Percentiles rank a stretch among this genome's conserved stretches.
Evolutionary conservation across 2,113 vertebrate species (phyloP).

Genomic region (Megaleporinus macrocephalus): DNA sequence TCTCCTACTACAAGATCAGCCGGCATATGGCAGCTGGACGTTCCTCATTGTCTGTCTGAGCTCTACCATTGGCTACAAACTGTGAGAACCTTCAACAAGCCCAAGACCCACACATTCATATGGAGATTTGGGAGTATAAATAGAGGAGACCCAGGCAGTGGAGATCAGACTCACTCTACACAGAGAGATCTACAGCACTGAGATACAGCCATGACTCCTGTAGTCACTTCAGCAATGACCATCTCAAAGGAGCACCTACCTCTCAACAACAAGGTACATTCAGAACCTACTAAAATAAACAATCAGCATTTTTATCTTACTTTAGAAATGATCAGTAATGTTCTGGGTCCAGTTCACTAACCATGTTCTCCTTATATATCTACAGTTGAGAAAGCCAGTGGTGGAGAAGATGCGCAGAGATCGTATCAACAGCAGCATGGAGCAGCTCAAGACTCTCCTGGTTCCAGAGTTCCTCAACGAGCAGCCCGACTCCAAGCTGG

Average conservation of each 20-base stretch:
- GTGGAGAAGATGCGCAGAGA: slow-evolving; percentile 55
- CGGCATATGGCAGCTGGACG: slow-evolving; percentile 51
- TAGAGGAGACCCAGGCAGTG: slow-evolving; percentile 66
- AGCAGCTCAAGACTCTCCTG: slow-evolving; percentile 67
- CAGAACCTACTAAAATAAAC: neutral
- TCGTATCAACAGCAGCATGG: slow-evolving; percentile 62
- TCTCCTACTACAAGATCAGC: slow-evolving; percentile 40
- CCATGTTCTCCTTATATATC: slow-evolving; percentile 3
- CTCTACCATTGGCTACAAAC: slow-evolving; percentile 72
- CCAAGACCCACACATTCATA: slow-evolving; percentile 76
- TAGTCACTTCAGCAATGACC: slow-evolving; percentile 62
- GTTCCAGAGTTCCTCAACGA: slow-evolving; percentile 67
- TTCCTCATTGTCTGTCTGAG: slow-evolving; percentile 47
- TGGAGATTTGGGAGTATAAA: slow-evolving; percentile 76
- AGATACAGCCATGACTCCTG: slow-evolving; percentile 70
- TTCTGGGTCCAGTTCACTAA: slow-evolving; percentile 31
- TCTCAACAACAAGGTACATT: slow-evolving; percentile 71
- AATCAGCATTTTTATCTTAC: neutral
- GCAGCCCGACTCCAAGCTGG: slow-evolving; percentile 73
- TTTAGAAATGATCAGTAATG: neutral
- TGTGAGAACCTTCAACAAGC: slow-evolving; percentile 74
- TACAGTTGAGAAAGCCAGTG: slow-evolving; percentile 53
- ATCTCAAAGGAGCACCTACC: slow-evolving; percentile 62
- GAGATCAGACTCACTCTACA: slow-evolving; percentile 67
- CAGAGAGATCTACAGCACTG: slow-evolving; percentile 63